Percentiles rank a stretch among this genome's conserved stretches.
Conservation (phyloP, 2,888 invertebrate genomes). For the Venusia cambrica region DNA sequence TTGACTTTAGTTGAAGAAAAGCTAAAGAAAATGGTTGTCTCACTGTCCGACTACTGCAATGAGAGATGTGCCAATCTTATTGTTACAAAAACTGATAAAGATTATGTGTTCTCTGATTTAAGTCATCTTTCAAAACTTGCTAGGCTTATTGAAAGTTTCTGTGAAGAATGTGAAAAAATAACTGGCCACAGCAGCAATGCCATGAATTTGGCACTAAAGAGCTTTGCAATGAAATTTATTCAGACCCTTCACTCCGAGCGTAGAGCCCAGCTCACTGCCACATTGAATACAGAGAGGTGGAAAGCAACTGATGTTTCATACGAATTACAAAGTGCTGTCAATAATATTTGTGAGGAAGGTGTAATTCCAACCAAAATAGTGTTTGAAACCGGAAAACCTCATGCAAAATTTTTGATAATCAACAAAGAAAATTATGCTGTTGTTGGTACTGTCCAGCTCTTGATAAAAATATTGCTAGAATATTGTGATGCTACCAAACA, state of each 20-base stretch:
- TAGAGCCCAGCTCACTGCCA: conserved; percentile 90
- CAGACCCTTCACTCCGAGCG: conserved; percentile 94
- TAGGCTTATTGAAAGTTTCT: conserved; percentile 89
- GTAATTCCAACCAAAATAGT: conserved; percentile 63
- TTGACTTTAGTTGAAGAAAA: conserved; percentile 85
- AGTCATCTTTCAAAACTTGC: conserved; percentile 89
- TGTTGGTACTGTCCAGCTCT: conserved; percentile 90
- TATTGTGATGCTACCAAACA: conserved; percentile 92
- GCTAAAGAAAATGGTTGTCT: conserved; percentile 87
- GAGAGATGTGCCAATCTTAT: conserved; percentile 95
- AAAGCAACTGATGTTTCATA: conserved; percentile 94
- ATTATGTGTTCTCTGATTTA: conserved; percentile 85
- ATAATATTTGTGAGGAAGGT: conserved; percentile 82
- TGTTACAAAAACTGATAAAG: conserved; percentile 87
- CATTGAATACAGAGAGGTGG: conserved; percentile 96
- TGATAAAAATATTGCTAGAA: conserved; percentile 94
- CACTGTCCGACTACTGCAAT: conserved; percentile 95
- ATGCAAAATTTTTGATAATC: conserved; percentile 81
- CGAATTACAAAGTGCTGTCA: conserved; percentile 93
- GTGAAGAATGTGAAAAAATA: conserved; percentile 86
- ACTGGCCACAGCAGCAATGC: conserved; percentile 89
- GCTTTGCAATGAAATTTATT: conserved; percentile 94
- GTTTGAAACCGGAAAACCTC: conserved; percentile 63
- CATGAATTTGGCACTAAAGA: conserved; percentile 90
- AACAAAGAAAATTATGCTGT: conserved; percentile 88